phyloP scores from a whole-genome alignment of 2,888 invertebrate genomes.

The Schizaphis graminum region DNA sequence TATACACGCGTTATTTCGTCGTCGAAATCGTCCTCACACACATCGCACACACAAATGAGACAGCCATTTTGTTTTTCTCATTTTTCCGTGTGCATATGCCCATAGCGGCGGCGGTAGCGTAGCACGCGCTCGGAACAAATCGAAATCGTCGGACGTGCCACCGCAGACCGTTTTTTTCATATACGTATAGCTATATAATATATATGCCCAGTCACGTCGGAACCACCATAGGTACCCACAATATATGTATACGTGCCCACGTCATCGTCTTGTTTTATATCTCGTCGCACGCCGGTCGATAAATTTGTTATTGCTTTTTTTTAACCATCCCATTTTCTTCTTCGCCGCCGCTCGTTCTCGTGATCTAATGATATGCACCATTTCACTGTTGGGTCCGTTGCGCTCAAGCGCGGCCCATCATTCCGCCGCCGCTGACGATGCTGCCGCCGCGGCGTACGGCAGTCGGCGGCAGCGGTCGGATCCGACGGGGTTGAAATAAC shows the following conservation, averaged over 20 bases:
- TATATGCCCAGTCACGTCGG: constrained; percentile 52
- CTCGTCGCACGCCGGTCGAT: constrained; percentile 39
- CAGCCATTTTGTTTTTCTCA: constrained; percentile 55
- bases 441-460: not conserved
- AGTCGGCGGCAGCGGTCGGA: not conserved
- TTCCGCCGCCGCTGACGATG: not conserved
- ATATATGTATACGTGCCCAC: constrained; percentile 30
- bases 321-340: constrained; percentile 34
- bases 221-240: not conserved
- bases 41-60: not conserved
- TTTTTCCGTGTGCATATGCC: constrained; percentile 46
- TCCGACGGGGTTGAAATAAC: constrained; percentile 31
- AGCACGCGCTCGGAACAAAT: constrained; percentile 65
- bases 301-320: constrained; percentile 46
- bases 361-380: constrained; percentile 65
- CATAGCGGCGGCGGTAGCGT: constrained; percentile 10
- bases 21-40: not conserved
- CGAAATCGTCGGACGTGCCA: constrained; percentile 64
- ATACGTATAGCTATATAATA: not conserved
- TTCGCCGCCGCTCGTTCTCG: not conserved
- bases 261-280: not conserved
- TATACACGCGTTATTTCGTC: constrained; percentile 12
- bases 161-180: constrained; percentile 40
- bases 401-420: constrained; percentile 46
- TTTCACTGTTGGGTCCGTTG: constrained; percentile 65